Base-by-base conservation (phyloP, 2,888 invertebrate genomes). In the Agapetus fuscipes region DNA sequence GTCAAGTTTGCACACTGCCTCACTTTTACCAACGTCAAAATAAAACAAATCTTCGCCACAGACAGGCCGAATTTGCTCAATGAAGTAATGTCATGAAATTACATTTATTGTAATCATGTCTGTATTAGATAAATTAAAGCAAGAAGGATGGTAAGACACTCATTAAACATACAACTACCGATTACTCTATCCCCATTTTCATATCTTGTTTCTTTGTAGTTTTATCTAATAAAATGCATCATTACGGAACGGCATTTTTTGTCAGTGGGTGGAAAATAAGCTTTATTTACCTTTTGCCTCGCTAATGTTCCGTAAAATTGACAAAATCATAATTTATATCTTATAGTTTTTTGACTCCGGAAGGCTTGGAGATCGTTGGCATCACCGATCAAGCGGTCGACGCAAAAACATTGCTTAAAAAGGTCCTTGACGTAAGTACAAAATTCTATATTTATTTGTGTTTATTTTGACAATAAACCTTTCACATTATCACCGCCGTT, bases 311-410 rank as follows among this genome's bases (percentile, higher is more conserved):
- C n/a, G n/a, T n/a, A n/a, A n/a, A n/a, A n/a, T n/a, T n/a, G n/a
- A n/a, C n/a, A n/a, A n/a, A n/a, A 42, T 40, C 35, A 30, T 36
- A 31, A 34, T 39, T 34, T 29, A 32, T 13, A 15, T 30, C 51
- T 71, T 71, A 48, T 61, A 85, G 86, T 85, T 71, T 79, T 60
- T 66, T 86, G 50, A 79, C 82, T 47, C 73, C 77, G 49, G 78
- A 80, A 55, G 86, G 85, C 49, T 64, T 79, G 44, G 74, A 78
- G 58, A 64, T 72, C 54, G 62, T 83, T 50, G 76, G 73, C 48
- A 77, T 79, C 61, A 74, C 75, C 60, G 77, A 73, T 44, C 66
- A 62, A 55, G 68, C 76, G 54, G 65, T 67, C 45, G 82, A 86
- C 61, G 59, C 72, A 51, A 72, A 75, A 53, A 71, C 71, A 53